Conservation (phyloP, 2,888 invertebrate species). For the Psylliodes chrysocephalus region DNA sequence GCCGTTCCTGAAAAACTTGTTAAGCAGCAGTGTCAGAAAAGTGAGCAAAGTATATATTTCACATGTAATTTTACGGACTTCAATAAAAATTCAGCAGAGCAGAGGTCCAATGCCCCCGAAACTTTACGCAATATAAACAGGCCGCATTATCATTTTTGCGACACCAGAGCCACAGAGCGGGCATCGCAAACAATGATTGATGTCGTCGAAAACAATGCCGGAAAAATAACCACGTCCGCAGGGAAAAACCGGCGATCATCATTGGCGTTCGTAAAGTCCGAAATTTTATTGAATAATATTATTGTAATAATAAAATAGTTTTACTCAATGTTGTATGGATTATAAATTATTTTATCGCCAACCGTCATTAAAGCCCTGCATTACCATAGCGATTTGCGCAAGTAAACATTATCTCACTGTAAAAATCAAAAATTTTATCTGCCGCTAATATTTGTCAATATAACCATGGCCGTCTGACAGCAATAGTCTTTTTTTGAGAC, state of each 20-base stretch:
- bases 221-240: background rate
- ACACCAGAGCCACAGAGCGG: slow-evolving; percentile 10
- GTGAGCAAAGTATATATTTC: background rate
- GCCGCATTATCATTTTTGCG: slow-evolving; percentile 23
- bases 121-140: slow-evolving; percentile 16
- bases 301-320: too few species aligned
- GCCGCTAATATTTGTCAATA: too few species aligned
- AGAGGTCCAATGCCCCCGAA: slow-evolving; percentile 21
- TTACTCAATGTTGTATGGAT: too few species aligned
- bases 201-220: slow-evolving; percentile 14
- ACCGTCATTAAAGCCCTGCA: too few species aligned
- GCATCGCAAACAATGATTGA: slow-evolving; percentile 14
- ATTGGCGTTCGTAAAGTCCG: background rate
- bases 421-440: too few species aligned
- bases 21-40: background rate
- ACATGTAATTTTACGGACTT: background rate
- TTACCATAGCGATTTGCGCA: too few species aligned
- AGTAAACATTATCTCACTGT: too few species aligned
- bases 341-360: too few species aligned
- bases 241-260: background rate
- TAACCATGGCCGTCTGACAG: too few species aligned
- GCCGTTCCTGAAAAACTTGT: background rate
- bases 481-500: too few species aligned
- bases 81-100: slow-evolving; percentile 17
- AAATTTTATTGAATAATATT: background rate